Base-by-base conservation (phyloP, 2,797 vertebrate species). In the Brotula barbata region DNA sequence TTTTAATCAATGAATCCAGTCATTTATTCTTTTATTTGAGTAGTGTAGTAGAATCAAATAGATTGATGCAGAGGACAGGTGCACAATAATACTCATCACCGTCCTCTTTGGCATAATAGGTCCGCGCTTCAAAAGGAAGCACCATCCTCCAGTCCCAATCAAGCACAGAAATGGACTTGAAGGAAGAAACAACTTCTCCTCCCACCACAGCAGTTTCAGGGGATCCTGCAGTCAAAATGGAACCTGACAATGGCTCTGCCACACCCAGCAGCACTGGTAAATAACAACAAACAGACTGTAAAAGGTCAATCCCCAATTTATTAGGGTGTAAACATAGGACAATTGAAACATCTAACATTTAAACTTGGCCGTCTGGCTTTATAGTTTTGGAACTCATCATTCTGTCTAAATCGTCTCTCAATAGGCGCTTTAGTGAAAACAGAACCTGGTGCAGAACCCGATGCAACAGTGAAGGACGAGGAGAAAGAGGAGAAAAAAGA, bases 141-240 rank as follows among this genome's bases (percentile, higher is more conserved):
- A 60, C 91, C 68, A 87, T 94, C 49, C 84, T 98, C 11, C 95
- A 96, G 42, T 94, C 95, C 12, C 96, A 97, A 83, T 96, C 95
- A 1, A 97, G 95, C 70, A 93, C 93, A 0, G 96, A 98, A 71
- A 79, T 90, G 52, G 94, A 96, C 0, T 66, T 93, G 40, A 97
- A 97, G 72, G 95, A 98, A 21, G 95, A 98, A 70, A 90, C 82
- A 0, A 72, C 85, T 51, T 92, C 91, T 59, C 89, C 89, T 6
- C 59, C 78, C 0, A 85, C 80, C 0, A 70, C 87, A 10, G 80
- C 88, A 1, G 34, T 75, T 40, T 67, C 88, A 1, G 83, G 84
- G 16, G 92, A 93, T 1, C 47, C 85, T 15, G 87, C 90, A 14
- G 73, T 94, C 17, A 98, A 96, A 67, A 87, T 86, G 0, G 96